phyloP scores from a whole-genome alignment of 2,888 invertebrate genomes.

The Drosophila basisetae region DNA sequence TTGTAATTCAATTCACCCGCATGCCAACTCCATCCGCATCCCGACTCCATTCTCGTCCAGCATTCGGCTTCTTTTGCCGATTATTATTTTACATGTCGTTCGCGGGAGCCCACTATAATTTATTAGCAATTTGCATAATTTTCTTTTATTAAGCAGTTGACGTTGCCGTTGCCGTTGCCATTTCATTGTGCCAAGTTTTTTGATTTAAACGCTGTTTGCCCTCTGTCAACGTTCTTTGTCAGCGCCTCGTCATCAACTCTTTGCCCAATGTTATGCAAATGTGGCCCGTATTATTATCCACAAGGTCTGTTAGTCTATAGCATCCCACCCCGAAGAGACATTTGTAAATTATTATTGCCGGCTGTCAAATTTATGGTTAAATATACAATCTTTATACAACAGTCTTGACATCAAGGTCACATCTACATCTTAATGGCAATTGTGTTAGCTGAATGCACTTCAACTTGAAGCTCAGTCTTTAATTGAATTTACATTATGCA shows the following conservation, averaged over 20 bases:
- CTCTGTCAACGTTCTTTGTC: conserved; percentile 25
- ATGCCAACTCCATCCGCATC: not conserved
- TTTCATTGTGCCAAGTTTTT: conserved; percentile 58
- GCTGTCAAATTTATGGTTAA: conserved; percentile 43
- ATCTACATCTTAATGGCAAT: conserved; percentile 11
- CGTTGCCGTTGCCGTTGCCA: conserved; percentile 62
- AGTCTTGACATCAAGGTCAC: conserved; percentile 21
- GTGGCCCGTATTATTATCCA: conserved; percentile 56
- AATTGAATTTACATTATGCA: conserved; percentile 14
- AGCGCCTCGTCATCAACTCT: conserved; percentile 60
- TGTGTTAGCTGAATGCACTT: conserved; percentile 10
- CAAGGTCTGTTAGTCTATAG: conserved; percentile 59
- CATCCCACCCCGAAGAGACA: conserved; percentile 12
- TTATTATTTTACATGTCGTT: conserved; percentile 82
- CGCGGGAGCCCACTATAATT: conserved; percentile 75
- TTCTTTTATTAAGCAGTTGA: conserved; percentile 77
- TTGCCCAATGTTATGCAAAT: conserved; percentile 78
- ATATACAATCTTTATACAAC: conserved; percentile 19
- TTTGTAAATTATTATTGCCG: conserved; percentile 64
- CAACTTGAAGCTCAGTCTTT: not conserved
- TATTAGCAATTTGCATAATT: conserved; percentile 82
- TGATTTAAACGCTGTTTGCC: conserved; percentile 63
- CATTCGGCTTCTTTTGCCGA: conserved; percentile 37
- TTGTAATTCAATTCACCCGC: conserved; percentile 77
- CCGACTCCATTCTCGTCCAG: conserved; percentile 23